These are phyloP conservation scores for Andricus grossulariae DNA, from an alignment of 1,140 invertebrate species.

Conservation along the genomic window DNA sequence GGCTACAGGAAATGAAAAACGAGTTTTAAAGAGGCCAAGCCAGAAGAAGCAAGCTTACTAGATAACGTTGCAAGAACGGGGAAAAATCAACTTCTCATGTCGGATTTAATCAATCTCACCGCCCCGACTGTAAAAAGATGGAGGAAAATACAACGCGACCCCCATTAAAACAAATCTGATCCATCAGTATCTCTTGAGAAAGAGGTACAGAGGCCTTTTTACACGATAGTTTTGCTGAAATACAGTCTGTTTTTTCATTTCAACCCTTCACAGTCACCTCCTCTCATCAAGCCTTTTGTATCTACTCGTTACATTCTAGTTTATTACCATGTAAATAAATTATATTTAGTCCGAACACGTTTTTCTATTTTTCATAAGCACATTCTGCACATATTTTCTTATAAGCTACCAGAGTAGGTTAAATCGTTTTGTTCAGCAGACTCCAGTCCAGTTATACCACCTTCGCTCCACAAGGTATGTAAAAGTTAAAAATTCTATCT, in stretches of 20 bases:
- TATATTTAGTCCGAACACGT: neutral
- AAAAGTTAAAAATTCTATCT: too few relatives aligned
- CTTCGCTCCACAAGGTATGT: too few relatives aligned
- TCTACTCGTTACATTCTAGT: conserved; percentile 1
- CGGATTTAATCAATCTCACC: too few relatives aligned
- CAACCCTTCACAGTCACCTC: neutral
- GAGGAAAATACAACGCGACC: neutral
- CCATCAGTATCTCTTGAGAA: conserved; percentile 4
- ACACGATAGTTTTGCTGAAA: neutral
- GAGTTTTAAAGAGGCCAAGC: conserved; percentile 30
- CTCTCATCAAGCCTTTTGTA: neutral
- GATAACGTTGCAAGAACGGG: neutral
- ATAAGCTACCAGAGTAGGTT: too few relatives aligned
- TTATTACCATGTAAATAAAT: conserved; percentile 29
- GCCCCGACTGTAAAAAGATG: neutral
- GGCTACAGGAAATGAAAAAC: conserved; percentile 77
- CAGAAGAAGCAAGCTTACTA: neutral
- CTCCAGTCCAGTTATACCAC: too few relatives aligned
- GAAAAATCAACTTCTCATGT: neutral
- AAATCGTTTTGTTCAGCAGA: too few relatives aligned
- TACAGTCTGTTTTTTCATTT: neutral
- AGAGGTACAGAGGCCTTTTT: neutral
- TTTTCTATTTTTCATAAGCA: too few relatives aligned
- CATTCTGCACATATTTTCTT: too few relatives aligned
- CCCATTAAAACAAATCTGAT: neutral